These are phyloP conservation scores for Catharus minimus DNA, from an alignment of 2,113 vertebrate genomes.

Conservation along the genomic window DNA sequence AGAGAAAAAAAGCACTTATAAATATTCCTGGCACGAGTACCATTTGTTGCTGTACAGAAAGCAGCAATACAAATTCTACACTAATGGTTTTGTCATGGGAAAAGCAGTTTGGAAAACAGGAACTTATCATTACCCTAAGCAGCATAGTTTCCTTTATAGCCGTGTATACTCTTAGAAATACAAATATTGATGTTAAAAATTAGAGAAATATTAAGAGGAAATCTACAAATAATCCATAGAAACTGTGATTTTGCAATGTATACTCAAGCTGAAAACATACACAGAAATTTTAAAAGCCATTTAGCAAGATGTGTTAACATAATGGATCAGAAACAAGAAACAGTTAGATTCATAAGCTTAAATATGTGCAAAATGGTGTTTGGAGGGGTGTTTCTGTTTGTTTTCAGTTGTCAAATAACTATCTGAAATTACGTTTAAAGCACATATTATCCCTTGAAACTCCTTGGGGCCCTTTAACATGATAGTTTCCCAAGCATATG, in stretches of 20 bases:
- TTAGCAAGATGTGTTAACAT: not conserved
- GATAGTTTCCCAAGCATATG: not conserved
- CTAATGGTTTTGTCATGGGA: conserved; percentile 19
- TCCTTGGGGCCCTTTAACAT: not conserved
- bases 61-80: conserved; percentile 9
- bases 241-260: not conserved
- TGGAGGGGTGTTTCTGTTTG: not conserved
- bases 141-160: not conserved
- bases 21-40: not conserved
- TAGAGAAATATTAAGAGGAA: not conserved
- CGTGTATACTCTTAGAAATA: not conserved
- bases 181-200: conserved; percentile 14
- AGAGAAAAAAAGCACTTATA: not conserved
- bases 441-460: not conserved
- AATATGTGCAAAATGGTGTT: not conserved
- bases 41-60: not conserved
- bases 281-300: not conserved
- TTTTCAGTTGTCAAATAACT: not conserved
- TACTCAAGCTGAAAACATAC: not conserved
- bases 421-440: not conserved
- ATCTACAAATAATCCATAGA: not conserved
- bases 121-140: conserved; percentile 23
- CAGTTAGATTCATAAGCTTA: not conserved
- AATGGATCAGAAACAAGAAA: not conserved
- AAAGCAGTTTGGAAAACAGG: conserved; percentile 39